A percentile compares a stretch with the other conserved stretches of the same genome.
phyloP scores from a whole-genome alignment of 2,113 vertebrate species.

The Turdus rufiventris region DNA sequence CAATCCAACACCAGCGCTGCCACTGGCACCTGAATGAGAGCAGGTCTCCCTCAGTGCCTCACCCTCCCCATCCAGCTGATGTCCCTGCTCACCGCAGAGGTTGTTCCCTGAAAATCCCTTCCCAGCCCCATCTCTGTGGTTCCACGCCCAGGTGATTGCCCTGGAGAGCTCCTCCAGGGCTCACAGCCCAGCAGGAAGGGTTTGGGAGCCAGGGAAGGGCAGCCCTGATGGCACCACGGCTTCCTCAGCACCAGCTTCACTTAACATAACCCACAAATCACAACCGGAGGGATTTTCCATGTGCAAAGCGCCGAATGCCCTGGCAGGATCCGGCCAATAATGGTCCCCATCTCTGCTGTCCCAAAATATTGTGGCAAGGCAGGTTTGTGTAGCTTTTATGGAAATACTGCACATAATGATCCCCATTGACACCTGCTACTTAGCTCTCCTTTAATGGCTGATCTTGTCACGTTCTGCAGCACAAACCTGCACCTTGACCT shows the following conservation, averaged over 20 bases:
- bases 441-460: neutral
- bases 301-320: neutral
- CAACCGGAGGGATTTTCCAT: neutral
- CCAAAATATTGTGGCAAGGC: neutral
- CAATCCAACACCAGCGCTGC: neutral
- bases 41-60: neutral
- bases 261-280: accelerated
- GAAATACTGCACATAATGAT: neutral
- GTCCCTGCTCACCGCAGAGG: neutral
- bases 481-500: neutral
- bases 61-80: neutral
- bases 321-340: neutral
- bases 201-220: neutral
- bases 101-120: neutral
- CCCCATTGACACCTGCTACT: neutral
- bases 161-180: neutral
- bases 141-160: accelerated
- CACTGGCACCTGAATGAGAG: neutral
- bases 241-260: neutral
- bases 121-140: accelerated
- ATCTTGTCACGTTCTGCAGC: neutral
- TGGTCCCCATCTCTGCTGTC: neutral
- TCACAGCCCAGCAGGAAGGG: neutral
- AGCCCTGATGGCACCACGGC: neutral
- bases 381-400: neutral